A percentile compares a stretch with the other conserved stretches of the same genome.
Evolutionary conservation across 2,113 vertebrate species (phyloP).

Genomic region (Gymnocephalus cernua): DNA sequence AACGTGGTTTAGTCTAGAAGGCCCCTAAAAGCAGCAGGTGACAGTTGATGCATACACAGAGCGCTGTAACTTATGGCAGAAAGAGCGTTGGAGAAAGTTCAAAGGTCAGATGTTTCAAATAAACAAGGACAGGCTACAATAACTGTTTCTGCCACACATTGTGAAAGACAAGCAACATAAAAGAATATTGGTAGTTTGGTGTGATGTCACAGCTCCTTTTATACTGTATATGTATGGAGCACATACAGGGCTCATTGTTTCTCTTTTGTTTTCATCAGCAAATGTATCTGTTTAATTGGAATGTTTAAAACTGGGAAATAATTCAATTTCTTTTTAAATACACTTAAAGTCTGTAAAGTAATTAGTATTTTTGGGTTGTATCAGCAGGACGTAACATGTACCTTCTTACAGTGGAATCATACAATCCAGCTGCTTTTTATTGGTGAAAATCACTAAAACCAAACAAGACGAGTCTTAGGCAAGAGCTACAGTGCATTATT

Average conservation of each 20-base stretch:
- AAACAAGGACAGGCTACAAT: conserved; percentile 70
- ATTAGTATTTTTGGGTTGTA: neutral
- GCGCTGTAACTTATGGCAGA: conserved; percentile 77
- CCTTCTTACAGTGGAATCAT: no score
- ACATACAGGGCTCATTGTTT: neutral
- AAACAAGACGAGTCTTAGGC: no score
- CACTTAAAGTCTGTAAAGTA: neutral
- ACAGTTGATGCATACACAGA: conserved; percentile 80
- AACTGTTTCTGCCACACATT: conserved; percentile 36
- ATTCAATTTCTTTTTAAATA: neutral
- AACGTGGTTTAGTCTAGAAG: conserved; percentile 83
- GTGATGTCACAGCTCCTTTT: neutral
- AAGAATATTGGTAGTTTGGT: conserved; percentile 2
- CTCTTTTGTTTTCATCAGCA: neutral
- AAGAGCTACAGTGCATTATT: no score
- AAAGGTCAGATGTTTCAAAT: conserved; percentile 80
- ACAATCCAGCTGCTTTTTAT: no score
- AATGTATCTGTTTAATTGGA: neutral
- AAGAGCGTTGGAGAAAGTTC: conserved; percentile 73
- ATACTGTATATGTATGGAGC: neutral
- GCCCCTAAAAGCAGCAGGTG: conserved; percentile 80
- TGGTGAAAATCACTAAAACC: no score
- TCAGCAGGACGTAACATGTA: no score
- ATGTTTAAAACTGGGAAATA: neutral
- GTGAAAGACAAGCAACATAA: conserved; percentile 1